These are phyloP conservation scores for Perithous albicinctus DNA, from an alignment of 2,888 invertebrate species.

Conservation along the genomic window DNA sequence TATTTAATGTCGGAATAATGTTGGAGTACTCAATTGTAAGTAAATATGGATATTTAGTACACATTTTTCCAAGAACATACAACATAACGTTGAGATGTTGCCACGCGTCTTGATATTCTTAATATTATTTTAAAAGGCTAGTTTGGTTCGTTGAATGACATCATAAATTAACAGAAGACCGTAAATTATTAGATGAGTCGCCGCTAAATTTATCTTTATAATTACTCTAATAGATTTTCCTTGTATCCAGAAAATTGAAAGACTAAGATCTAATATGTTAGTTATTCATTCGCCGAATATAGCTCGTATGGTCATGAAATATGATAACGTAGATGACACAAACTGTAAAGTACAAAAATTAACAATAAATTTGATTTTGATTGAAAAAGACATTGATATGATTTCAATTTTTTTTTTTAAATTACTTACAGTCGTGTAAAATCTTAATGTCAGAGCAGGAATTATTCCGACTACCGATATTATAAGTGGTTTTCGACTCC, in stretches of 20 bases:
- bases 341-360: constrained; percentile 7
- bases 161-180: too few relatives aligned
- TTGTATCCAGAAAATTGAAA: not conserved
- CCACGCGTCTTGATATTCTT: too few relatives aligned
- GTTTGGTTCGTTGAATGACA: too few relatives aligned
- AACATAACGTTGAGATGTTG: too few relatives aligned
- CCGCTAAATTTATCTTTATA: not conserved
- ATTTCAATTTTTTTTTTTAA: not conserved
- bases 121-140: too few relatives aligned
- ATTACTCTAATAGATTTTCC: not conserved
- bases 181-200: not conserved
- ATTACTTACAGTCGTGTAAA: constrained; percentile 69
- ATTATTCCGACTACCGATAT: constrained; percentile 65
- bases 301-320: constrained; percentile 65
- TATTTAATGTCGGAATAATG: too few relatives aligned
- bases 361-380: not conserved
- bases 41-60: too few relatives aligned
- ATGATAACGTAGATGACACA: constrained; percentile 54
- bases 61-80: too few relatives aligned
- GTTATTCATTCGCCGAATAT: constrained; percentile 27
- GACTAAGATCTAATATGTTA: not conserved
- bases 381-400: not conserved
- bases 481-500: constrained; percentile 69
- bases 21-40: too few relatives aligned
- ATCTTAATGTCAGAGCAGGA: constrained; percentile 69